Evolutionary conservation across 2,797 vertebrate genomes (phyloP).

Genomic region (Lindbergichthys nudifrons): DNA sequence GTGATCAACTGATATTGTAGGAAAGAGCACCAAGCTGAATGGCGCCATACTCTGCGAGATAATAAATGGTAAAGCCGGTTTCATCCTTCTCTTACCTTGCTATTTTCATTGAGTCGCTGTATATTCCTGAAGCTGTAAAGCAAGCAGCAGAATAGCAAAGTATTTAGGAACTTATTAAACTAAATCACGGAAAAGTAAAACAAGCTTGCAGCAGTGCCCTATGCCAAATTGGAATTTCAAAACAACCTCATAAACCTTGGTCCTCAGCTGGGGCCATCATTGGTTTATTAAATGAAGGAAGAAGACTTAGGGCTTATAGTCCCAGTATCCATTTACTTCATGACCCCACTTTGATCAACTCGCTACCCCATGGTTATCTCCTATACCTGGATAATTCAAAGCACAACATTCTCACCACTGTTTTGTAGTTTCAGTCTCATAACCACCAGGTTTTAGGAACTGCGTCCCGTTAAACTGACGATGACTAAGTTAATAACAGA

Average conservation of each 20-base stretch:
- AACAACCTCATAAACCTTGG: slow-evolving; percentile 74
- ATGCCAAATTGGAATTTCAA: slow-evolving; percentile 76
- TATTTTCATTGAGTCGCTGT: slow-evolving; percentile 66
- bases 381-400: slow-evolving; percentile 51
- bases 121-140: slow-evolving; percentile 73
- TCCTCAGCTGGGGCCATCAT: slow-evolving; percentile 65
- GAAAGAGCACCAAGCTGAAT: slow-evolving; percentile 3
- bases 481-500: slow-evolving; percentile 31
- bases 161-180: slow-evolving; percentile 82
- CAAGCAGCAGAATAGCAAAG: slow-evolving; percentile 60
- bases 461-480: slow-evolving; percentile 6
- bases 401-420: slow-evolving; percentile 31
- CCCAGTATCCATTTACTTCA: slow-evolving; percentile 59
- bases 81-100: slow-evolving; percentile 53
- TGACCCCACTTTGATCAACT: slow-evolving; percentile 66
- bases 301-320: slow-evolving; percentile 65
- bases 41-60: slow-evolving; percentile 25
- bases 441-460: slow-evolving; percentile 2
- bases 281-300: slow-evolving; percentile 74
- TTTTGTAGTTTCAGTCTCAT: slow-evolving; percentile 1
- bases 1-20: slow-evolving; percentile 5
- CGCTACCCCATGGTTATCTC: slow-evolving; percentile 32
- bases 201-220: slow-evolving; percentile 53
- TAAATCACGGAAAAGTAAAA: slow-evolving; percentile 79
- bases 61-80: slow-evolving; percentile 39